phyloP scores from a whole-genome alignment of 1,140 invertebrate genomes.

The Cheumatopsyche charites region DNA sequence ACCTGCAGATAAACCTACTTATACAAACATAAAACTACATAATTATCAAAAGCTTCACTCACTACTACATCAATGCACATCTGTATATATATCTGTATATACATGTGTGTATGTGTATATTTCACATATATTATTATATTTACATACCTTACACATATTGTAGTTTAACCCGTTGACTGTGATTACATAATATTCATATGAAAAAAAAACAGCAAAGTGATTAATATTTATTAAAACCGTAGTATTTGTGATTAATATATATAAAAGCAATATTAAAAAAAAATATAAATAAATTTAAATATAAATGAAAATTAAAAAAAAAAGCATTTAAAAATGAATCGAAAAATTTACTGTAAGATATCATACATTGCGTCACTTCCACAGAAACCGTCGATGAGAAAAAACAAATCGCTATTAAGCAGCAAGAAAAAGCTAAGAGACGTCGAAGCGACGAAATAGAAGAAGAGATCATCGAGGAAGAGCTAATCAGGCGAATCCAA shows the following conservation, averaged over 20 bases:
- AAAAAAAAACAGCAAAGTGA: slow-evolving; percentile 10
- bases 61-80: too few species aligned
- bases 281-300: neutral
- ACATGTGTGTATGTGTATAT: too few species aligned
- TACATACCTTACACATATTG: slow-evolving; percentile 6
- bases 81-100: too few species aligned
- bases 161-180: slow-evolving; percentile 24
- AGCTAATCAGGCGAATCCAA: slow-evolving; percentile 13
- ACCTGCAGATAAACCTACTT: neutral
- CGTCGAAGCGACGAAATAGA: slow-evolving; percentile 51
- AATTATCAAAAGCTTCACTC: slow-evolving; percentile 10
- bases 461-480: slow-evolving; percentile 53
- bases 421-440: slow-evolving; percentile 41
- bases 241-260: slow-evolving; percentile 25
- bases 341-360: neutral
- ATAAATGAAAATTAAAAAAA: slow-evolving; percentile 9
- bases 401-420: slow-evolving; percentile 39
- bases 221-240: slow-evolving; percentile 25
- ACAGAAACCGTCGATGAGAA: slow-evolving; percentile 59
- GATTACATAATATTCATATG: too few species aligned
- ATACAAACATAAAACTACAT: neutral
- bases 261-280: slow-evolving; percentile 21
- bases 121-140: neutral
- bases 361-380: slow-evolving; percentile 53
- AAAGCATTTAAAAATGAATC: neutral